phyloP scores from a whole-genome alignment of 2,797 vertebrate species.

The Peromyscus attwateri region DNA sequence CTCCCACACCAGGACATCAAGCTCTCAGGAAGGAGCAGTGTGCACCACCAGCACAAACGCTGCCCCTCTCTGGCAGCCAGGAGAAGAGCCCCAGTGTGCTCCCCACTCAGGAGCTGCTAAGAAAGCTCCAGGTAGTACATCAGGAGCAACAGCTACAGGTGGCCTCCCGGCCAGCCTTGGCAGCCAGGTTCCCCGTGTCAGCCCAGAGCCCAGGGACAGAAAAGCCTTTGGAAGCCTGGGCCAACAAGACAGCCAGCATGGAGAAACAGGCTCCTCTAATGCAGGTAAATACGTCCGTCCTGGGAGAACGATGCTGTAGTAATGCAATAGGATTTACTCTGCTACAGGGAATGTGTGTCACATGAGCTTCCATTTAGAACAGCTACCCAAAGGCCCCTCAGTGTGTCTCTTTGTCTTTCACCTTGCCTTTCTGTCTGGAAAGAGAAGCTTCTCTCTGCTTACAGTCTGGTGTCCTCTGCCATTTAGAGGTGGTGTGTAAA shows the following conservation, averaged over 20 bases:
- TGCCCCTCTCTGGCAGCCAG: constrained; percentile 82
- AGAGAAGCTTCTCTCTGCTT: neutral
- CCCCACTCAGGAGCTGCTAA: constrained; percentile 94
- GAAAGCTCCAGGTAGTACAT: constrained; percentile 94
- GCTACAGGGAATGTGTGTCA: neutral
- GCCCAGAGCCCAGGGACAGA: constrained; percentile 69
- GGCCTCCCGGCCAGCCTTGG: constrained; percentile 89
- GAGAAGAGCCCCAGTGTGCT: constrained; percentile 87
- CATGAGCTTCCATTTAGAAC: neutral
- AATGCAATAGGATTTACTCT: neutral
- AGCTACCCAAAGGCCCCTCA: neutral
- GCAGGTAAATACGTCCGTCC: constrained; percentile 87
- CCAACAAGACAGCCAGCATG: constrained; percentile 81
- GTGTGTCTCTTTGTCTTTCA: neutral
- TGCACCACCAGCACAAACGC: constrained; percentile 72
- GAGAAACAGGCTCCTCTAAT: constrained; percentile 89
- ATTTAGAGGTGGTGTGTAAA: neutral
- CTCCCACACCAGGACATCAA: constrained; percentile 79
- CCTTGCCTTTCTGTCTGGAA: neutral
- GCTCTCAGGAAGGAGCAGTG: constrained; percentile 80
- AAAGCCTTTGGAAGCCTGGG: constrained; percentile 86
- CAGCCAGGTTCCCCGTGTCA: constrained; percentile 93
- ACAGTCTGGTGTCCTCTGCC: neutral
- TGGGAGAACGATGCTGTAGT: accelerated
- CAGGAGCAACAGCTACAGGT: constrained; percentile 91